Evolutionary conservation across 2,113 vertebrate species (phyloP), one percentile per base, ranked within the genome.

Genomic region (Nanorana parkeri): DNA sequence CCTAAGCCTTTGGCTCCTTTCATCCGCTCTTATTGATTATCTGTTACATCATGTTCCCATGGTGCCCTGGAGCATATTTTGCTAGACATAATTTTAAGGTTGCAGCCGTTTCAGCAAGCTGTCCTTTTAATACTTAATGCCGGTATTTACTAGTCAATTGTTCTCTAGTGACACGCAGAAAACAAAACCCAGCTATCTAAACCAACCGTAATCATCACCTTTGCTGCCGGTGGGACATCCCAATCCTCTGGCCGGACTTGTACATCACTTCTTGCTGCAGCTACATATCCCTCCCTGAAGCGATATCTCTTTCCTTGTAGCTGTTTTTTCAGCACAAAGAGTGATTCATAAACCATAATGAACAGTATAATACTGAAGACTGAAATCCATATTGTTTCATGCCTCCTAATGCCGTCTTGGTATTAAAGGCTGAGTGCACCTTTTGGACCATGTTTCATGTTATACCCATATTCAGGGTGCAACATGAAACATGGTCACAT

Each of bases 121-220:
- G 32, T 66, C 26, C n/a, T 36, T 74, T 74, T 17, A 36, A 72
- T 32, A 47, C 21, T 60, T 75, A 75, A 82, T 19, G 63, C 55
- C 72, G 21, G 24, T 36, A 11, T 29, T 60, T 60, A 41, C 16
- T 28, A 58, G 15, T 60, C 29, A 51, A 83, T 76, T 24, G 63
- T 24, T n/a, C 69, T 75, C 80, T 19, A 32, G 72, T 68, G 71
- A 67, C 52, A 41, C 17, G 26, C 17, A n/a, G n/a, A 69, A 68
- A 17, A 58, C 63, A 21, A 36, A 75, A 47, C 65, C 16, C 13
- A 3, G 17, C 80, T 64, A 41, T 23, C 41, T 55, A 55, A 51
- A 51, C 52, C 29, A 60, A 21, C 63, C 20, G 21, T 83, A 56
- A 60, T 83, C 63, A 83, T 76, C 71, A 83, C 80, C 64, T 82